phyloP scores from a whole-genome alignment of 2,113 vertebrate genomes.

The Cynocephalus volans region DNA sequence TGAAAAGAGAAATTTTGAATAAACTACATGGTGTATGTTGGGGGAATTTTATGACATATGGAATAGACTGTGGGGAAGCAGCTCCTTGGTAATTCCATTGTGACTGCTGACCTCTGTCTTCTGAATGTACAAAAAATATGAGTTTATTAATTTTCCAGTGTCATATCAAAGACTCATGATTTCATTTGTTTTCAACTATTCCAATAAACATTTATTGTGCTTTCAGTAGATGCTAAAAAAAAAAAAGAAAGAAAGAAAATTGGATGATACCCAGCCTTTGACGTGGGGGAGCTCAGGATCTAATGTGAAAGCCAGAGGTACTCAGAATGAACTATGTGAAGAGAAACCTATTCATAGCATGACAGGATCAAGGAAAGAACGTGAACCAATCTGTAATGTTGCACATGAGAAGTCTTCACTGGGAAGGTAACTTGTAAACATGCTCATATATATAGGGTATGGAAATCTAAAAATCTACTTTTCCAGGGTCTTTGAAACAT shows the following conservation, averaged over 20 bases:
- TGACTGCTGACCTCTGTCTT: background rate
- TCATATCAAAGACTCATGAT: background rate
- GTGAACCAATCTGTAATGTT: too few species aligned
- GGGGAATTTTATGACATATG: background rate
- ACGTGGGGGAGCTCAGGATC: background rate
- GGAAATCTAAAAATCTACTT: background rate
- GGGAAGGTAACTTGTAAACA: background rate
- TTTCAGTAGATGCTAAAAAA: background rate
- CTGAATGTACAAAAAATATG: background rate
- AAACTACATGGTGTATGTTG: background rate
- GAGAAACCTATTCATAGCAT: background rate
- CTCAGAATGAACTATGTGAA: background rate
- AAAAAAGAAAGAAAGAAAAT: background rate
- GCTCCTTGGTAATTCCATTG: too few species aligned
- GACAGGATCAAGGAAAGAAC: background rate
- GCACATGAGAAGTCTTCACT: background rate
- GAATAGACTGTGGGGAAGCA: fast-evolving
- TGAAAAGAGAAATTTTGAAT: background rate
- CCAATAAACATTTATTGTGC: background rate
- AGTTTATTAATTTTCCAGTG: background rate
- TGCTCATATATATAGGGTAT: background rate
- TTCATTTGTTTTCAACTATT: background rate
- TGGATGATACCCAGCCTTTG: background rate
- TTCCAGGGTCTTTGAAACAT: background rate
- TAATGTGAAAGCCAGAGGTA: background rate